Evolutionary conservation across 1,140 invertebrate genomes (phyloP).

Genomic region (Tachypleus tridentatus): DNA sequence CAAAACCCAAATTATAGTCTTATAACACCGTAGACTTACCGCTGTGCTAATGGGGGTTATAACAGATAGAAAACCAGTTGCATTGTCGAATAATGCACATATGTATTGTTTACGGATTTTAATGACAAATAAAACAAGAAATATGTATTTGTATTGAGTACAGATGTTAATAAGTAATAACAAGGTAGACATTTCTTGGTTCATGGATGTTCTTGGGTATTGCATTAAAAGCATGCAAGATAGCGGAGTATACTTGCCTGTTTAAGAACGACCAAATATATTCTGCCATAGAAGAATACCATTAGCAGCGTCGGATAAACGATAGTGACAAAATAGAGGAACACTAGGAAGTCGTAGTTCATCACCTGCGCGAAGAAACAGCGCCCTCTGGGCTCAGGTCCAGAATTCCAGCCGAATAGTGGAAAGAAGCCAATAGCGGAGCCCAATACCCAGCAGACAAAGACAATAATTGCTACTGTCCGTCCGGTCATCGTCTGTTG

Average conservation of each 20-base stretch:
- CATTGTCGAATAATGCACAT: too few relatives aligned
- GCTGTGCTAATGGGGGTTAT: too few relatives aligned
- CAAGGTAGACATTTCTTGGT: too few relatives aligned
- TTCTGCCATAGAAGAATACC: constrained; percentile 72
- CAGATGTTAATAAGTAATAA: too few relatives aligned
- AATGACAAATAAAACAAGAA: too few relatives aligned
- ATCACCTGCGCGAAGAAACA: constrained; percentile 76
- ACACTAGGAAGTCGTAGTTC: constrained; percentile 75
- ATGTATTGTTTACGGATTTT: too few relatives aligned
- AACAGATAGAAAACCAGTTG: too few relatives aligned
- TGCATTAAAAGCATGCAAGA: too few relatives aligned
- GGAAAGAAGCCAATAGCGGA: constrained; percentile 66
- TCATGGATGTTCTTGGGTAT: too few relatives aligned
- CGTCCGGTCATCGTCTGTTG: constrained; percentile 43
- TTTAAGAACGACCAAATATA: constrained; percentile 72
- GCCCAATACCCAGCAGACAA: constrained; percentile 69
- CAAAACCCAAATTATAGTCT: too few relatives aligned
- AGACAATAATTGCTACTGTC: constrained; percentile 54
- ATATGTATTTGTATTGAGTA: too few relatives aligned
- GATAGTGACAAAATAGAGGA: constrained; percentile 77
- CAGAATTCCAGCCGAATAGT: constrained; percentile 68
- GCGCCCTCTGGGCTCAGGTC: constrained; percentile 37
- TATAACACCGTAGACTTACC: too few relatives aligned
- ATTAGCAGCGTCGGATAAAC: constrained; percentile 69
- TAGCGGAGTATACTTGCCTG: constrained; percentile 46